These are phyloP conservation scores for Tangara arthus DNA, from an alignment of 2,797 vertebrate genomes.

Conservation along the genomic window DNA sequence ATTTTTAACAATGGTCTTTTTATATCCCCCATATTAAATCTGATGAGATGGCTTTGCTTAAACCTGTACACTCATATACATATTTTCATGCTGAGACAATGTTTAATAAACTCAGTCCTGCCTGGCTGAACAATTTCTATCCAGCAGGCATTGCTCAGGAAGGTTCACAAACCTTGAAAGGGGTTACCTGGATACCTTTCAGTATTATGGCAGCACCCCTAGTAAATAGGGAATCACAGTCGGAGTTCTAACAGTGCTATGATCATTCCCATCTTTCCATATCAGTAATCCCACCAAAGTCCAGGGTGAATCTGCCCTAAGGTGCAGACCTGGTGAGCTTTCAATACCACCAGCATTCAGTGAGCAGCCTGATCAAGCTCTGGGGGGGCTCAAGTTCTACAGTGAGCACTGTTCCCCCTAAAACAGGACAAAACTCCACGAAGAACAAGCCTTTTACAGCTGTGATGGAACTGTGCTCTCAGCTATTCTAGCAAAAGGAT, in stretches of 20 bases:
- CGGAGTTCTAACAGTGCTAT: background rate
- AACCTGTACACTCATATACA: background rate
- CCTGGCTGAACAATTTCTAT: background rate
- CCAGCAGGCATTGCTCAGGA: background rate
- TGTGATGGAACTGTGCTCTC: background rate
- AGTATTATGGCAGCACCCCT: background rate
- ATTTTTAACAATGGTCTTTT: background rate
- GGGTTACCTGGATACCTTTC: background rate
- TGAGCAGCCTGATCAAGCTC: background rate
- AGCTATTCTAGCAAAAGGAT: background rate
- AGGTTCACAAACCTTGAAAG: background rate
- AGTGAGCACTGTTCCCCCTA: background rate
- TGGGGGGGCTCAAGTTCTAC: background rate
- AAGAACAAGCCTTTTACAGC: background rate
- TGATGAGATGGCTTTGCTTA: background rate
- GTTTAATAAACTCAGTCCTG: background rate
- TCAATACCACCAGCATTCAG: background rate
- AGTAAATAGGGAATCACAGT: background rate
- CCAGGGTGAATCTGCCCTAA: background rate
- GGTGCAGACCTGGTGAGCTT: background rate
- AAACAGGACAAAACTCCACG: background rate
- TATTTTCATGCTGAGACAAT: constrained; percentile 21
- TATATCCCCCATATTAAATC: background rate
- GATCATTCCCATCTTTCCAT: background rate
- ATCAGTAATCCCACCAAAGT: background rate